These are phyloP conservation scores for Prunella himalayana DNA, from an alignment of 2,113 vertebrate genomes.

Conservation along the genomic window DNA sequence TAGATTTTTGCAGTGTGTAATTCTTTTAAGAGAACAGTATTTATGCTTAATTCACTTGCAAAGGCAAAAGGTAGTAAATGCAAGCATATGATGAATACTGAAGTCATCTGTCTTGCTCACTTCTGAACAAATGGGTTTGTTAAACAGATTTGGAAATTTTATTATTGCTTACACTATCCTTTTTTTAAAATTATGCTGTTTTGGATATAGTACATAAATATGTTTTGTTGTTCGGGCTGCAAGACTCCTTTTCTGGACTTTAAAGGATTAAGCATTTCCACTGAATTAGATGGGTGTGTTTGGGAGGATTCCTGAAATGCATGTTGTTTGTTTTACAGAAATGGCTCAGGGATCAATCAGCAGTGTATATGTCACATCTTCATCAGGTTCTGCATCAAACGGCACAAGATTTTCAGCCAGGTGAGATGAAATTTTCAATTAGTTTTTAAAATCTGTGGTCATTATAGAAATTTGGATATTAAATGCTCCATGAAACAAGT, in stretches of 20 bases:
- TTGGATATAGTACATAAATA: neutral
- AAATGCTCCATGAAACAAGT: neutral
- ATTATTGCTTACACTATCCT: neutral
- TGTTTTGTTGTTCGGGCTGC: neutral
- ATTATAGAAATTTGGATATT: neutral
- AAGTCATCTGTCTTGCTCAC: neutral
- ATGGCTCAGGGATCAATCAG: constrained; percentile 97
- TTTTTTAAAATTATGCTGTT: neutral
- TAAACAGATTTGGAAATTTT: neutral
- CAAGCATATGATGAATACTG: neutral
- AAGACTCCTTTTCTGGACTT: neutral
- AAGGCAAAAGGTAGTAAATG: neutral
- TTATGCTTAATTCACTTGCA: neutral
- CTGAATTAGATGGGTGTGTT: neutral
- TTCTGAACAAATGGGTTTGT: neutral
- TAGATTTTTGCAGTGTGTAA: neutral
- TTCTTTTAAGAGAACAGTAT: neutral
- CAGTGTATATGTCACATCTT: constrained; percentile 86
- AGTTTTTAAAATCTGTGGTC: neutral
- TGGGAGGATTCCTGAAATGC: neutral
- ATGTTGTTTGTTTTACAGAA: constrained; percentile 72
- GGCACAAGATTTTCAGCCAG: constrained; percentile 89
- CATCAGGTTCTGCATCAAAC: constrained; percentile 85
- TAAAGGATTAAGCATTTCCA: neutral
- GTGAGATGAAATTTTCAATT: constrained; percentile 56